Base-by-base conservation (phyloP, 2,113 vertebrate species). In the Silurus asotus region DNA sequence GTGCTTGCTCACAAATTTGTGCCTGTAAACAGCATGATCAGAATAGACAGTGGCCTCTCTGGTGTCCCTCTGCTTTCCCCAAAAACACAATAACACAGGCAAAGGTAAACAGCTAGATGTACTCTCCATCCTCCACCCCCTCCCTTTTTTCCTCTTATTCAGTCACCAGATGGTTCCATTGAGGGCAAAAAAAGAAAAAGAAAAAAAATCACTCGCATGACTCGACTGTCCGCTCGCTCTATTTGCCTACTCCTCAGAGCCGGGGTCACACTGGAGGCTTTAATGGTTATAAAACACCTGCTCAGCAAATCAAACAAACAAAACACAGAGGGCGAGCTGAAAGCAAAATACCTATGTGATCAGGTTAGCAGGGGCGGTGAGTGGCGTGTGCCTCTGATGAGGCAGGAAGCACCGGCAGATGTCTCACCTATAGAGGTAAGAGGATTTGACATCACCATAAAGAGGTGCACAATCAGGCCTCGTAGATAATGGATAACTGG, bases 201-300 rank as follows among this genome's bases (percentile, higher is more conserved):
- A 85, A 37, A 89, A 93, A 88, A 89, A 85, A 91, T 85, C 58
- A 90, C 87, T 90, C 86, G 86, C 88, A 86, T 90, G 88, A 92
- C 90, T 88, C 92, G 84, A 89, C 89, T 93, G 86, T 89, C 79
- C 90, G 85, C 56, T 87, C 89, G 83, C 59, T 88, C 81, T 95
- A 92, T 96, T 95, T 96, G 91, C 93, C 93, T 94, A 92, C 91
- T 89, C 92, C 90, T 94, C 89, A 92, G 87, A 88, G 90, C 94
- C 81, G 86, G 90, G 90, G 89, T 93, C 92, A 89, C 91, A 92
- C 91, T 93, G 92, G 93, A 94, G 91, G 92, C 85, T 83, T 91
- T 94, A 92, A 94, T 91, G 93, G 91, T 92, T 94, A 90, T 92
- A 94, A 94, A 95, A 95, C 93, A 96, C 91, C 93, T 96, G 93